Conservation (phyloP, 2,113 vertebrate species). For the Machaerirhynchus nigripectus region DNA sequence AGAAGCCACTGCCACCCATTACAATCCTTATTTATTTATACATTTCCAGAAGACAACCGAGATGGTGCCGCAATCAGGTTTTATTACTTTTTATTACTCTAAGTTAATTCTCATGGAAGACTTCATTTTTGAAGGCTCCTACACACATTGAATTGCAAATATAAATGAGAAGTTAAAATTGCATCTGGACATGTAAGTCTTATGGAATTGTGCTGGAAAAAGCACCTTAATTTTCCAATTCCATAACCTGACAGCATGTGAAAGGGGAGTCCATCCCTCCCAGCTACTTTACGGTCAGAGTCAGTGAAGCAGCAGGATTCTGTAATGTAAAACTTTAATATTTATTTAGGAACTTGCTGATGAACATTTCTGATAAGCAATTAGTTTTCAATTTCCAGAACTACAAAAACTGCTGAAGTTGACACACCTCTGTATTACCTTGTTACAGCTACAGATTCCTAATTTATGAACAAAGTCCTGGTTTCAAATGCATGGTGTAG, state of each 20-base stretch:
- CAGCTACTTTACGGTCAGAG: neutral
- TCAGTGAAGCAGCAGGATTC: neutral
- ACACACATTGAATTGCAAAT: neutral
- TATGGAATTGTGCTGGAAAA: neutral
- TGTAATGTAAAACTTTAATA: neutral
- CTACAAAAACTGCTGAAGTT: neutral
- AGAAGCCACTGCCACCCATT: neutral
- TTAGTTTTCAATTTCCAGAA: constrained; percentile 37
- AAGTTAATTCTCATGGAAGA: neutral
- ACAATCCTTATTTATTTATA: neutral
- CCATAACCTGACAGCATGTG: neutral
- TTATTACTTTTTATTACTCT: neutral
- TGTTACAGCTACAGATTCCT: neutral
- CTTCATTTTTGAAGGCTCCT: constrained; percentile 24
- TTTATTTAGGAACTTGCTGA: constrained; percentile 21
- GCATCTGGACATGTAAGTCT: constrained; percentile 6
- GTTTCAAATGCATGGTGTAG: neutral
- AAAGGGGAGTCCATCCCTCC: neutral
- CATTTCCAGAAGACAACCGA: neutral
- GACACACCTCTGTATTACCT: neutral
- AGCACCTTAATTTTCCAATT: constrained; percentile 10
- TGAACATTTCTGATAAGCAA: constrained; percentile 40
- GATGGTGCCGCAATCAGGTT: neutral
- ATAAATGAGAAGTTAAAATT: constrained; percentile 17
- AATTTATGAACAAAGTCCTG: neutral